These are phyloP conservation scores for Stichodactyla helianthus DNA, from an alignment of 64 coral and sea anemone genomes.

Conservation along the genomic window DNA sequence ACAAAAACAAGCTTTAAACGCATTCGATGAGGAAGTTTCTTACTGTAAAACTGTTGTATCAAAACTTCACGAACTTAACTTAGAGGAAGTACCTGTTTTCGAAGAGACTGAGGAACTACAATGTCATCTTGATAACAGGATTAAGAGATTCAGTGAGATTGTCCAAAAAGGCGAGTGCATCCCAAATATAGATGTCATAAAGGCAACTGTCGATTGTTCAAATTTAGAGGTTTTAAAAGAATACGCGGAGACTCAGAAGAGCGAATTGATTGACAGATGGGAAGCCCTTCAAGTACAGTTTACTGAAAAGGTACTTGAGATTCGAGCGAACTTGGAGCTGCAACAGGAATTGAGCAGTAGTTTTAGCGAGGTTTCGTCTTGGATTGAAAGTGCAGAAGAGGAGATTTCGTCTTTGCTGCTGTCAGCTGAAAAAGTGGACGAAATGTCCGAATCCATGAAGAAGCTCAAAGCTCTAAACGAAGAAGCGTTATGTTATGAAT, in stretches of 20 bases:
- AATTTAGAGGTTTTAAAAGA: conserved; percentile 20
- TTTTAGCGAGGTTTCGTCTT: conserved; percentile 47
- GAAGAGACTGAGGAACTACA: conserved; percentile 25
- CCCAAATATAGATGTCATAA: conserved; percentile 17
- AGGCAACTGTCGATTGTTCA: conserved; percentile 15
- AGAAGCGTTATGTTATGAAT: conserved; percentile 57
- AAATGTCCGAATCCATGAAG: conserved; percentile 47
- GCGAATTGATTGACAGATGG: conserved; percentile 59
- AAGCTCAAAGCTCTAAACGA: conserved; percentile 44
- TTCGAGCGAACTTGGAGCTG: conserved; percentile 27
- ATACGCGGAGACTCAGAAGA: conserved; percentile 30
- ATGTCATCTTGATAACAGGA: conserved; percentile 15
- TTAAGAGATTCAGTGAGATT: conserved; percentile 20
- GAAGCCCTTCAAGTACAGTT: conserved; percentile 35
- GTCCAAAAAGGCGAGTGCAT: conserved; percentile 37
- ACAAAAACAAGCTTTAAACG: conserved; percentile 11
- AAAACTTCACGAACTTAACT: neutral
- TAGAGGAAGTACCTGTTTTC: conserved; percentile 14
- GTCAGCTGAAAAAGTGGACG: conserved; percentile 44
- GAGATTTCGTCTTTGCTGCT: conserved; percentile 32
- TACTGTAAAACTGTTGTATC: conserved; percentile 30
- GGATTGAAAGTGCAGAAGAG: conserved; percentile 59
- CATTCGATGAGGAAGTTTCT: conserved; percentile 64
- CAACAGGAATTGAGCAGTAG: conserved; percentile 52
- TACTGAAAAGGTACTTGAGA: conserved; percentile 41